A percentile compares a stretch with the other conserved stretches of the same genome.
phyloP scores from a whole-genome alignment of 2,113 vertebrate species.

The Todiramphus saurophagus region DNA sequence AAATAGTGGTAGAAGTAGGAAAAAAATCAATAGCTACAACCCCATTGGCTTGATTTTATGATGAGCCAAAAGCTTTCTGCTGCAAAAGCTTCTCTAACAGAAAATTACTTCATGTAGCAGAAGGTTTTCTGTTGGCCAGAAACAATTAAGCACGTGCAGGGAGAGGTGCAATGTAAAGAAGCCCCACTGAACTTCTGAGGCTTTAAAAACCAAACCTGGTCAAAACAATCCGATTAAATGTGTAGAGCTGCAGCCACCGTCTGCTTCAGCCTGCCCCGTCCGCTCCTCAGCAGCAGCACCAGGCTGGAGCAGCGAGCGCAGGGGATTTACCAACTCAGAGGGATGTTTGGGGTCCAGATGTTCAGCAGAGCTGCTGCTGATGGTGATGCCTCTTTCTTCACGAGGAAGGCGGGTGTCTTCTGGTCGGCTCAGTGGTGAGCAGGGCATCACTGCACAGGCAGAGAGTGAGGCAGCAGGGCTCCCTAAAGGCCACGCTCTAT shows the following conservation, averaged over 20 bases:
- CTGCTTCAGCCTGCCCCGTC: neutral
- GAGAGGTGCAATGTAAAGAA: neutral
- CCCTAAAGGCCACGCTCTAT: neutral
- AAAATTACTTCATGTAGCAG: neutral
- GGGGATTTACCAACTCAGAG: neutral
- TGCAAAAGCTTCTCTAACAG: neutral
- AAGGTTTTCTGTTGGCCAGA: neutral
- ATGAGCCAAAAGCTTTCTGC: neutral
- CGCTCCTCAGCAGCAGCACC: neutral
- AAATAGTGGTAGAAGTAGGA: neutral
- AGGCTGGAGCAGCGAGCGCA: neutral
- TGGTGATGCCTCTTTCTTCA: fast-evolving
- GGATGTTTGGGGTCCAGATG: neutral
- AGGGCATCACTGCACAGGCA: neutral
- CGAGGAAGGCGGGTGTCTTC: neutral
- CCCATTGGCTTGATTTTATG: neutral
- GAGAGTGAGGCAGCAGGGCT: fast-evolving
- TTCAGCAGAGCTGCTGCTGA: neutral
- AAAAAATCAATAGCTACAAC: neutral
- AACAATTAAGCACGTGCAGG: neutral
- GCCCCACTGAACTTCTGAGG: neutral
- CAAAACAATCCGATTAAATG: neutral
- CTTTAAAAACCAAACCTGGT: neutral
- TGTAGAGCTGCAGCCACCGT: fast-evolving
- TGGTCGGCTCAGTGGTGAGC: neutral